phyloP scores from a whole-genome alignment of 2,797 vertebrate genomes.

The Enteromius treurensis region DNA sequence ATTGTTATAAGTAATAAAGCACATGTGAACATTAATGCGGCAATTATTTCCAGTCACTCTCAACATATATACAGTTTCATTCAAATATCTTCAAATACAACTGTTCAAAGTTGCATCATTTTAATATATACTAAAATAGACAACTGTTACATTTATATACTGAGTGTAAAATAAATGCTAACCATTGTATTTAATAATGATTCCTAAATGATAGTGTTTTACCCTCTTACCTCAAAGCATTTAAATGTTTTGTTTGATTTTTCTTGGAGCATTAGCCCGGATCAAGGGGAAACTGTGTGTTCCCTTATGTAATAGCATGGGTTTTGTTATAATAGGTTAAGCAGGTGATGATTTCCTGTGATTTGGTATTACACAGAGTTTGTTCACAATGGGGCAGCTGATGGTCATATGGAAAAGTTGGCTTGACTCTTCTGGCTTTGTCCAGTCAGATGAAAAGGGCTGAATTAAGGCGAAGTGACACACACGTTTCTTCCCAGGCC shows the following conservation, averaged over 20 bases:
- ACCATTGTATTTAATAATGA: background rate
- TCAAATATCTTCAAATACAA: background rate
- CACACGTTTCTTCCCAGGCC: slow-evolving; percentile 41
- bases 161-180: too few species aligned
- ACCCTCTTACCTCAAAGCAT: background rate
- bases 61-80: background rate
- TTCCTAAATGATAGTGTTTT: background rate
- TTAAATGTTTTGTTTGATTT: background rate
- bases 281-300: background rate
- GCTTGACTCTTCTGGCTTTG: slow-evolving; percentile 32
- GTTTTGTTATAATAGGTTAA: slow-evolving; percentile 20
- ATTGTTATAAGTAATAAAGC: background rate
- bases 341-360: slow-evolving; percentile 34
- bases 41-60: background rate
- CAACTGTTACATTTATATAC: background rate
- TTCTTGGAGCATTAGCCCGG: background rate
- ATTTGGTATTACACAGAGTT: slow-evolving; percentile 29
- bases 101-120: background rate
- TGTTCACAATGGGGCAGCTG: slow-evolving; percentile 44
- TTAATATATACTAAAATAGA: too few species aligned
- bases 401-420: slow-evolving; percentile 55
- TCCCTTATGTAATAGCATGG: background rate
- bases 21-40: too few species aligned
- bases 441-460: slow-evolving; percentile 40
- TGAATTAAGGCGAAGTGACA: slow-evolving; percentile 52